Percentiles rank a stretch among this genome's conserved stretches.
phyloP scores from a whole-genome alignment of 2,113 vertebrate genomes.

The Platycercus adscitus region DNA sequence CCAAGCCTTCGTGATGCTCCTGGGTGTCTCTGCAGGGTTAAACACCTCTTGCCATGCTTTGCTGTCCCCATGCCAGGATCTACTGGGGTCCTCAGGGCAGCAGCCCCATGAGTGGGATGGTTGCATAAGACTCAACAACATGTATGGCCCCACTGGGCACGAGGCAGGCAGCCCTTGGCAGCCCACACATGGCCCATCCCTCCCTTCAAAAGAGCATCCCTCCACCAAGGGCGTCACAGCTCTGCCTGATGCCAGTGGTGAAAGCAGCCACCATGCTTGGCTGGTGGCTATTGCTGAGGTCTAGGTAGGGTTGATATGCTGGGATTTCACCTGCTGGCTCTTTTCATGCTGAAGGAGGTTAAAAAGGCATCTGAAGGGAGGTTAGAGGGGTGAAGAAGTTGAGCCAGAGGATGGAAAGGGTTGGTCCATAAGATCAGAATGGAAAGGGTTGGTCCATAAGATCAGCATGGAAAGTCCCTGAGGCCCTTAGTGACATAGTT shows the following conservation, averaged over 20 bases:
- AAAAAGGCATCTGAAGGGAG: background rate
- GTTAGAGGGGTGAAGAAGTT: background rate
- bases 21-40: background rate
- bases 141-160: too few species aligned
- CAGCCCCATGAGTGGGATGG: background rate
- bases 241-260: fast-evolving
- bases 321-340: background rate
- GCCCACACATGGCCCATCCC: background rate
- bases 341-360: background rate
- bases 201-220: background rate
- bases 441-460: background rate
- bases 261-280: fast-evolving
- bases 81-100: background rate
- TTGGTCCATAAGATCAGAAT: background rate
- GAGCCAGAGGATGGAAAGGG: background rate
- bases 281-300: fast-evolving
- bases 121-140: background rate
- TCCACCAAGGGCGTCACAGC: background rate
- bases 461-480: background rate
- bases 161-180: background rate
- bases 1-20: fast-evolving
- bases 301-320: background rate
- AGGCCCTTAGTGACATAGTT: background rate
- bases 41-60: background rate
- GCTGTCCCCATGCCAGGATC: too few species aligned